Evolutionary conservation across 2,113 vertebrate genomes (phyloP).

Genomic region (Ptychochromis oligacanthus): DNA sequence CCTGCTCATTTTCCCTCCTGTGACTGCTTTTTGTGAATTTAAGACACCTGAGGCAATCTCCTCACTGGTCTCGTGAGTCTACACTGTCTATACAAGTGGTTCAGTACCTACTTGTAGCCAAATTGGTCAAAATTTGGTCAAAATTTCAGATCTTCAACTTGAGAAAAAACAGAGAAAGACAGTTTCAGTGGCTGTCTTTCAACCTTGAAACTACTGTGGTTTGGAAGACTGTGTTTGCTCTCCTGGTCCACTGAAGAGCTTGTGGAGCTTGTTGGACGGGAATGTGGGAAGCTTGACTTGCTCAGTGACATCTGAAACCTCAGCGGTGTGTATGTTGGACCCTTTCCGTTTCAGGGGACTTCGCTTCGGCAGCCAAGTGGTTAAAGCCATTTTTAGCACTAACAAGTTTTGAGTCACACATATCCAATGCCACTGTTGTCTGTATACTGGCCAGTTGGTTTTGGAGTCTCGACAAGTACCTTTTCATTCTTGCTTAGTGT

Average conservation of each 20-base stretch:
- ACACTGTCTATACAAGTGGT: not conserved
- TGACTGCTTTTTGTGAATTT: not conserved
- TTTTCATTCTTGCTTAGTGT: not conserved
- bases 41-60: slow-evolving; percentile 32
- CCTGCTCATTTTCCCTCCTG: not conserved
- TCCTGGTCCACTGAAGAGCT: slow-evolving; percentile 12
- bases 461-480: not conserved
- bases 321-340: not conserved
- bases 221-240: not conserved
- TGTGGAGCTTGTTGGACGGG: not conserved
- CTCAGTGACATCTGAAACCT: not conserved
- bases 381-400: not conserved
- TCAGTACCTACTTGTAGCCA: not conserved
- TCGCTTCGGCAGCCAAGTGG: not conserved
- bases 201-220: not conserved
- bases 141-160: not conserved
- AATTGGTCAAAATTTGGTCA: not conserved
- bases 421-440: not conserved
- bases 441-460: not conserved
- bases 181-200: not conserved
- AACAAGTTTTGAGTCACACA: not conserved
- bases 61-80: not conserved
- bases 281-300: not conserved
- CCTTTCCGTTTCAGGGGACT: not conserved
- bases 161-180: not conserved